Conservation (phyloP, 2,113 vertebrate species). For the Lagopus muta region DNA sequence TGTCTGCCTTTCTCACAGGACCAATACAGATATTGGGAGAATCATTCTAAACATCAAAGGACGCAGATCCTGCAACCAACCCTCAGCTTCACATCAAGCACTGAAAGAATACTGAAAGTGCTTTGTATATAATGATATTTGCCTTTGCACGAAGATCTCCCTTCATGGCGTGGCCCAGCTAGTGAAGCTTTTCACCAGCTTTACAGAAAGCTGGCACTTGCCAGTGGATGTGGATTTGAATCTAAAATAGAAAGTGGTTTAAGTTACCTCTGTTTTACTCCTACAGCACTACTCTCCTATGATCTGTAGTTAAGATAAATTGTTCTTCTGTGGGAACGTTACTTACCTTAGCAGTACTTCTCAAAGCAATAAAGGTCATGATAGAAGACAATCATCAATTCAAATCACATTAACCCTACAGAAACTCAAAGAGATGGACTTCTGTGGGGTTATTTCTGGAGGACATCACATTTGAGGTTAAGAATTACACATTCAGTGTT, state of each 20-base stretch:
- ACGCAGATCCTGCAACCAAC: neutral
- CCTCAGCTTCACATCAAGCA: neutral
- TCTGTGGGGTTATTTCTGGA: neutral
- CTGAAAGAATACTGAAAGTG: neutral
- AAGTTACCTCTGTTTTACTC: neutral
- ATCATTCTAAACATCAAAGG: neutral
- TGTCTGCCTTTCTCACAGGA: neutral
- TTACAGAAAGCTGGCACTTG: neutral
- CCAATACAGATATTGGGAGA: neutral
- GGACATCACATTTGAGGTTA: neutral
- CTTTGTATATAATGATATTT: neutral
- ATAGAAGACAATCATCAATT: neutral
- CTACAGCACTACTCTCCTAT: neutral
- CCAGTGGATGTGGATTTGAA: neutral
- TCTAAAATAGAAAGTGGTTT: neutral
- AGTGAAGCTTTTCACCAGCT: neutral
- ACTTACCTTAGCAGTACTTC: neutral
- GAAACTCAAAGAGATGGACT: neutral
- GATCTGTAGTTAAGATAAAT: neutral
- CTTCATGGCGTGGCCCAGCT: neutral
- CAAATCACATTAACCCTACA: neutral
- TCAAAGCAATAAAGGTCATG: conserved; percentile 14
- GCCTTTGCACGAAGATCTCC: neutral
- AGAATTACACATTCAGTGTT: neutral
- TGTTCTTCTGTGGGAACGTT: neutral